A percentile compares a stretch with the other conserved stretches of the same genome.
phyloP scores from a whole-genome alignment of 2,797 vertebrate genomes.

The Coregonus suidteri region DNA sequence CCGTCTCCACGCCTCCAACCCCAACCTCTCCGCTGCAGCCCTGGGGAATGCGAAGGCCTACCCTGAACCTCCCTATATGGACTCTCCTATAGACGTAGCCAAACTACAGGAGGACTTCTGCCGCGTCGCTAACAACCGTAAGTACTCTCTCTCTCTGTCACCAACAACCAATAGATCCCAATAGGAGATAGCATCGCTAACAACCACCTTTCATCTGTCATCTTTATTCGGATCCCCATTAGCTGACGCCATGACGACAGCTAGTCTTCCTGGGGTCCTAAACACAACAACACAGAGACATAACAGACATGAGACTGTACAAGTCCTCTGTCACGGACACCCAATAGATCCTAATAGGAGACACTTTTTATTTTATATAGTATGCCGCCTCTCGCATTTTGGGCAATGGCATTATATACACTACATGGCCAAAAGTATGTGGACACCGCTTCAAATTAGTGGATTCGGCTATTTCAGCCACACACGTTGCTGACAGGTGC shows the following conservation, averaged over 20 bases:
- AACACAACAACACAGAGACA: background rate
- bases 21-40: conserved; percentile 91
- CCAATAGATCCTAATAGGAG: background rate
- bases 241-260: background rate
- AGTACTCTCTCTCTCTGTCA: conserved; percentile 42
- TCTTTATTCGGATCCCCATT: background rate
- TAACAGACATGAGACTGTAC: background rate
- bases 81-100: conserved; percentile 86
- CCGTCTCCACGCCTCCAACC: conserved; percentile 95
- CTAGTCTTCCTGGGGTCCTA: background rate
- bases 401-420: background rate
- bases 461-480: no score
- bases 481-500: no score
- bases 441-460: no score
- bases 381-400: background rate
- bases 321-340: background rate
- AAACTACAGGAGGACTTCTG: conserved; percentile 96
- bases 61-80: conserved; percentile 75
- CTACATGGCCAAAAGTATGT: no score
- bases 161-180: no score
- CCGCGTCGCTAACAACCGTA: conserved; percentile 88
- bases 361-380: background rate
- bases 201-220: background rate
- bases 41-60: conserved; percentile 85
- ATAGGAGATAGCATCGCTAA: no score